A percentile compares a stretch with the other conserved stretches of the same genome.
These are phyloP conservation scores for Allobates femoralis DNA, from an alignment of 2,797 vertebrate species.

Conservation along the genomic window DNA sequence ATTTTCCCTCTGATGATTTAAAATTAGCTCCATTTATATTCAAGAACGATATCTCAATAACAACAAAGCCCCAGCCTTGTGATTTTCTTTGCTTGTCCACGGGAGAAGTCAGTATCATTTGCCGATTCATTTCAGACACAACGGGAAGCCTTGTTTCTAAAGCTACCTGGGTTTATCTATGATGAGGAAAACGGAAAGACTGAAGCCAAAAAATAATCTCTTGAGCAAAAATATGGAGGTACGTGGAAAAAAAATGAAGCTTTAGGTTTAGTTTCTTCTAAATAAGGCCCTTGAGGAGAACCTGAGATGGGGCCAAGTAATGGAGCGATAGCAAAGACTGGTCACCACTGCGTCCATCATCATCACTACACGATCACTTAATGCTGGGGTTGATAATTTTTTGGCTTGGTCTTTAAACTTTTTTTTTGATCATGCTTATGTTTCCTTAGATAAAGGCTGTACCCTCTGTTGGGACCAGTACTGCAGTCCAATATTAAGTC, in stretches of 20 bases:
- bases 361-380: background rate
- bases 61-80: constrained; percentile 63
- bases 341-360: background rate
- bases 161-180: constrained; percentile 49
- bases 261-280: background rate
- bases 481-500: too few species aligned
- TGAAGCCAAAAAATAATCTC: constrained; percentile 44
- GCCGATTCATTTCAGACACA: constrained; percentile 77
- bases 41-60: constrained; percentile 61
- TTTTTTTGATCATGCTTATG: background rate
- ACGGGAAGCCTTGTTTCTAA: constrained; percentile 67
- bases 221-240: constrained; percentile 33
- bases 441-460: background rate
- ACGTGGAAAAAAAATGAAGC: background rate
- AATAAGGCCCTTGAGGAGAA: background rate
- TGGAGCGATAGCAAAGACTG: background rate
- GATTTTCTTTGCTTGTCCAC: constrained; percentile 64
- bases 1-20: constrained; percentile 71
- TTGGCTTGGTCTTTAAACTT: background rate
- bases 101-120: constrained; percentile 68
- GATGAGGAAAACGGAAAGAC: constrained; percentile 5
- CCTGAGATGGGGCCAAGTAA: background rate
- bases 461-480: too few species aligned
- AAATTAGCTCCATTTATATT: constrained; percentile 74
- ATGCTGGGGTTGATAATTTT: background rate